Evolutionary conservation across 2,113 vertebrate genomes (phyloP).

Genomic region (Chaetodon trifascialis): DNA sequence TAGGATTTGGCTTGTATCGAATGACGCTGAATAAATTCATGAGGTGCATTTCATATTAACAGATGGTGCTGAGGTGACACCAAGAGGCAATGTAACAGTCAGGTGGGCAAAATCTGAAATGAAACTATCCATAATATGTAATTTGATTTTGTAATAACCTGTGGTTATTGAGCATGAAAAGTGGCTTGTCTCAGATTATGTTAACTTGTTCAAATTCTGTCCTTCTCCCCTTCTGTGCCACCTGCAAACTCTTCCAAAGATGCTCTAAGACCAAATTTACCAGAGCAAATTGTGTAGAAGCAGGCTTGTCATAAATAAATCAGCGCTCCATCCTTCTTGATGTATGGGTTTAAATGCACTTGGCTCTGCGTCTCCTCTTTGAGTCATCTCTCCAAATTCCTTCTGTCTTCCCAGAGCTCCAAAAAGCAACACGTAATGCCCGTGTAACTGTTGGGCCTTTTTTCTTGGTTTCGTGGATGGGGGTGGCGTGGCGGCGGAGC

Average conservation of each 20-base stretch:
- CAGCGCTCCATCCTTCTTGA: slow-evolving; percentile 37
- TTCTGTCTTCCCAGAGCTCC: slow-evolving; percentile 69
- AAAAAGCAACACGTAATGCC: slow-evolving; percentile 73
- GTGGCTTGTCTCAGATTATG: not conserved
- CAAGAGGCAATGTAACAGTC: slow-evolving; percentile 20
- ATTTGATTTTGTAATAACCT: slow-evolving; percentile 22
- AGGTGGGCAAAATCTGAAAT: slow-evolving; percentile 30
- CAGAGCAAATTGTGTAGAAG: slow-evolving; percentile 21
- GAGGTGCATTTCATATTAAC: slow-evolving; percentile 24
- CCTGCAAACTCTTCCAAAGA: slow-evolving; percentile 30
- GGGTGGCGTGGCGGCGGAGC: slow-evolving; percentile 71
- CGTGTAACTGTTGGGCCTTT: slow-evolving; percentile 64
- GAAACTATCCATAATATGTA: slow-evolving; percentile 22
- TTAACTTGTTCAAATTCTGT: slow-evolving; percentile 29
- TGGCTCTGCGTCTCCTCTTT: slow-evolving; percentile 65
- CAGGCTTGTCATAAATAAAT: slow-evolving; percentile 56
- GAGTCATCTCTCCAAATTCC: slow-evolving; percentile 74
- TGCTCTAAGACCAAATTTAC: slow-evolving; percentile 22
- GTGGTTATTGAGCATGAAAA: slow-evolving; percentile 8
- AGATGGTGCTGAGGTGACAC: slow-evolving; percentile 52
- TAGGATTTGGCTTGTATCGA: slow-evolving; percentile 7
- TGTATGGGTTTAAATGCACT: slow-evolving; percentile 51
- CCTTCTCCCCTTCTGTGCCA: not conserved
- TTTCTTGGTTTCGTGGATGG: slow-evolving; percentile 63
- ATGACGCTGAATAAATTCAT: slow-evolving; percentile 43